phyloP scores from a whole-genome alignment of 2,888 invertebrate species.

The Automeris io region DNA sequence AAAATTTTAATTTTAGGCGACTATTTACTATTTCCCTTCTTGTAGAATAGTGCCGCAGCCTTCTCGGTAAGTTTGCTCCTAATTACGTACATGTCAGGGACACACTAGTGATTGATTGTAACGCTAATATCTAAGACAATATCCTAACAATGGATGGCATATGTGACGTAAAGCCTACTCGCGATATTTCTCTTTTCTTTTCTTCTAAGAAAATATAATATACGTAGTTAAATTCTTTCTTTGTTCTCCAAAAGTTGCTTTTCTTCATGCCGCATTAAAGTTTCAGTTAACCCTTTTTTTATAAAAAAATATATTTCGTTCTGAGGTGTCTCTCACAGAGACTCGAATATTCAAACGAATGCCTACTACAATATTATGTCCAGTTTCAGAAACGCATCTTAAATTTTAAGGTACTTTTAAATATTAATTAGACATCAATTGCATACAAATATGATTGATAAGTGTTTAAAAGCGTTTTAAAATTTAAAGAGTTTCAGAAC shows the following conservation, averaged over 20 bases:
- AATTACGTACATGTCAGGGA: constrained; percentile 67
- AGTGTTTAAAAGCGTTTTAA: no score
- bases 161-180: constrained; percentile 38
- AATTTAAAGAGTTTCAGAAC: no score
- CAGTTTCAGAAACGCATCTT: no score
- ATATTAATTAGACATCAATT: no score
- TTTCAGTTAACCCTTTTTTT: constrained; percentile 15
- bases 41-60: constrained; percentile 29
- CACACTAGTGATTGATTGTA: constrained; percentile 71
- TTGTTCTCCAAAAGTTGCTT: constrained; percentile 25
- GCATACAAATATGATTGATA: no score
- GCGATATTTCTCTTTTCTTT: constrained; percentile 33
- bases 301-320: no score
- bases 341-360: no score
- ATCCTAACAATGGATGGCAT: constrained; percentile 52
- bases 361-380: no score
- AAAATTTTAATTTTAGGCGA: no score
- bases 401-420: no score
- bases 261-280: constrained; percentile 18
- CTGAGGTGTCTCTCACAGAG: no score
- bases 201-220: constrained; percentile 23
- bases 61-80: constrained; percentile 44
- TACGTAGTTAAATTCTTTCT: constrained; percentile 17
- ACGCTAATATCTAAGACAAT: constrained; percentile 66
- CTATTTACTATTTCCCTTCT: no score